Base-by-base conservation (phyloP, 2,888 invertebrate species). In the Drosophila anomalata region DNA sequence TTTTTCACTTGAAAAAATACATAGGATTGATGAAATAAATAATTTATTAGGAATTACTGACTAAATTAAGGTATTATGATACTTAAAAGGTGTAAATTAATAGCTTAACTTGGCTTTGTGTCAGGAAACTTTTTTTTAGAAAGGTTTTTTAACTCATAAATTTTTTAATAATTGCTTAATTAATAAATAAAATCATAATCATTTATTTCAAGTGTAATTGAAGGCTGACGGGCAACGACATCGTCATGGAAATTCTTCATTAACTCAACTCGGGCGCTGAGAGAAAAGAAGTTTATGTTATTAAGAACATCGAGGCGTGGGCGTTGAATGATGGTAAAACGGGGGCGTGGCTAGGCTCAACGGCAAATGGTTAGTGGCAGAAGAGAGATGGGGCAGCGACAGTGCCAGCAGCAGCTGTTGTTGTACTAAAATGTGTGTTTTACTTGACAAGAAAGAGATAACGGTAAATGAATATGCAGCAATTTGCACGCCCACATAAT, bases 221-320 rank as follows among this genome's bases (percentile, higher is more conserved):
- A 55, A 58, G 54, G 46, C 58, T 51, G 41, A 44, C 68, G 65
- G 58, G 61, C 68, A 58, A 69, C 69, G 57, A 67, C 81, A 83
- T 86, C 82, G 79, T 82, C 89, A 88, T 88, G 84, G 83, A 88
- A 82, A 89, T 89, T 77, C 88, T 82, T 89, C 88, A 88, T 88
- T 88, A 89, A 89, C 81, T 77, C 79, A 79, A 81, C 80, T 84
- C 73, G 74, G 74, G 74, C 76, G 73, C 56, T 60, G 56, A 77
- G 73, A 83, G 79, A 74, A 84, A 78, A 76, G 75, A 83, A 85
- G 89, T 88, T 89, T 89, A 78, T 78, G 84, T 86, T 88, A 89
- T 86, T 88, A 89, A 76, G 78, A 67, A 57, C 47, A 61, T 47
- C 41, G 58, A 55, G 69, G 54, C 42, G 52, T 53, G 60, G 51